Conservation (phyloP, 2,888 invertebrate genomes). For the Lathronympha strigana region DNA sequence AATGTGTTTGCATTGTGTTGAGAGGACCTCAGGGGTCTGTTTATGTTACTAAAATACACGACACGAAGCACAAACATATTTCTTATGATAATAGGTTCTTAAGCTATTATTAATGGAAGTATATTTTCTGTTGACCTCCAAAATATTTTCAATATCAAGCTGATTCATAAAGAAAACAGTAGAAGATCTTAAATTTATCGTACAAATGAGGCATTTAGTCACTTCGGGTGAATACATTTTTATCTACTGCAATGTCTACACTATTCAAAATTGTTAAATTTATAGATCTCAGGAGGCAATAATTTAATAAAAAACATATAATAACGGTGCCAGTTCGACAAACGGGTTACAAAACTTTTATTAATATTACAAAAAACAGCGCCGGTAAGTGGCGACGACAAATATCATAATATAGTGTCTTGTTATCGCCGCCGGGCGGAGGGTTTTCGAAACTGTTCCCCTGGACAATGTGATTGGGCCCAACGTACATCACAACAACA, state of each 20-base stretch:
- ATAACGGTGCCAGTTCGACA: conserved; percentile 29
- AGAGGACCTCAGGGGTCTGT: not conserved
- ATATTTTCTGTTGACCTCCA: not conserved
- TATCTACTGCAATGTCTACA: conserved; percentile 37
- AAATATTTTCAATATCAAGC: conserved; percentile 10
- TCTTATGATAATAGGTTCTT: conserved; percentile 5
- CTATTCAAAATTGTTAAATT: conserved; percentile 34
- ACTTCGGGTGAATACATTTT: conserved; percentile 31
- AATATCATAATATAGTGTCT: conserved; percentile 50
- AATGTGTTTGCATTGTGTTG: conserved; percentile 7
- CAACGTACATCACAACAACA: conserved; percentile 5
- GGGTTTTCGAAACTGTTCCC: conserved; percentile 6
- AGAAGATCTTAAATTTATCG: conserved; percentile 19
- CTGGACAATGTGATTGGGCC: conserved; percentile 2
- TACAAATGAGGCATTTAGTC: conserved; percentile 35
- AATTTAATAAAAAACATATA: conserved; percentile 42
- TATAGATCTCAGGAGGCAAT: conserved; percentile 28
- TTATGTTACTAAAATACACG: conserved; percentile 1
- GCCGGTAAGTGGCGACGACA: conserved; percentile 50
- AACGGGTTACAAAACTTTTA: conserved; percentile 35
- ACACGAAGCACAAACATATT: not conserved
- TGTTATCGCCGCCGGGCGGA: conserved; percentile 42
- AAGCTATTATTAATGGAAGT: not conserved
- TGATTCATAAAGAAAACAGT: conserved; percentile 21
- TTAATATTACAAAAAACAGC: conserved; percentile 43